A percentile compares a stretch with the other conserved stretches of the same genome.
Evolutionary conservation across 1,140 invertebrate genomes (phyloP).

Genomic region (Eupeodes corollae): DNA sequence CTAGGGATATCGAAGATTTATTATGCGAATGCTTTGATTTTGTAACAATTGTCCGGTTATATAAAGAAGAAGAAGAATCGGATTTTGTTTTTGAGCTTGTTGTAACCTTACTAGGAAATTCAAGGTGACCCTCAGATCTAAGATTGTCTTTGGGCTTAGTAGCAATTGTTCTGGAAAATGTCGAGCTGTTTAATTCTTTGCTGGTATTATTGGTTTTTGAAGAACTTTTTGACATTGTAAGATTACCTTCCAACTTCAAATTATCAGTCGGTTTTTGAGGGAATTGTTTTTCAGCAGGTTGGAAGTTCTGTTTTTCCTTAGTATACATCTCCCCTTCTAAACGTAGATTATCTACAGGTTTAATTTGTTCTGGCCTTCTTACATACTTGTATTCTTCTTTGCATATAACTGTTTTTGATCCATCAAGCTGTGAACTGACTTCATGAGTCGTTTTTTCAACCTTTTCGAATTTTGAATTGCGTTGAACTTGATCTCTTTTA

Average conservation of each 20-base stretch:
- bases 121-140: constrained; percentile 52
- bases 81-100: constrained; percentile 9
- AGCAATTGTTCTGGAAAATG: constrained; percentile 40
- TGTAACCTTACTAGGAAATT: constrained; percentile 20
- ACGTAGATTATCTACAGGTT: constrained; percentile 45
- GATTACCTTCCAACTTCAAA: constrained; percentile 39
- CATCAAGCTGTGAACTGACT: constrained; percentile 25
- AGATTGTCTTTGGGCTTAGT: constrained; percentile 52
- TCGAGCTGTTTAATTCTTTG: constrained; percentile 16
- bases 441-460: constrained; percentile 41
- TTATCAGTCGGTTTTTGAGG: constrained; percentile 41
- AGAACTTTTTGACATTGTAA: constrained; percentile 1
- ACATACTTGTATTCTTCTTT: constrained; percentile 18
- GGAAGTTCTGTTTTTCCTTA: constrained; percentile 35
- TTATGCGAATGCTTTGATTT: constrained; percentile 40
- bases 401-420: constrained; percentile 24
- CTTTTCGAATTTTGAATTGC: background rate
- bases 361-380: constrained; percentile 26
- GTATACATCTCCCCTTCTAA: constrained; percentile 48
- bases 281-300: constrained; percentile 27
- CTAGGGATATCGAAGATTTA: constrained; percentile 51
- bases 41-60: background rate
- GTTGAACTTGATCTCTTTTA: background rate
- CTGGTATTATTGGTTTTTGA: constrained; percentile 14
- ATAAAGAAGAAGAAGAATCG: background rate